A percentile compares a stretch with the other conserved stretches of the same genome.
Conservation (phyloP, 2,797 vertebrate species). For the Pantherophis alleghaniensis region DNA sequence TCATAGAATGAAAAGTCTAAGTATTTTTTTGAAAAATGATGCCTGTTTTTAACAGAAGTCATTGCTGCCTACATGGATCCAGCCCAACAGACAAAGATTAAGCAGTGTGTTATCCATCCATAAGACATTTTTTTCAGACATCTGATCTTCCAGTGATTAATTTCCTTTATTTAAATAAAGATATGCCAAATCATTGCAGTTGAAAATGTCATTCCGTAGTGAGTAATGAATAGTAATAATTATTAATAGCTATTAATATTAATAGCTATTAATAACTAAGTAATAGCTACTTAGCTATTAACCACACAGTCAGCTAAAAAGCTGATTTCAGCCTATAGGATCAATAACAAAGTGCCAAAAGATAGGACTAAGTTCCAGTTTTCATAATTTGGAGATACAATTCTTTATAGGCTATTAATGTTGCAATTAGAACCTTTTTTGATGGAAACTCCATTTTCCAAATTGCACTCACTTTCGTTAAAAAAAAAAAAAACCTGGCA, state of each 20-base stretch:
- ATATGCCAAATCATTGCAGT: constrained; percentile 8
- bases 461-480: constrained; percentile 54
- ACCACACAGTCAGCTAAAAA: constrained; percentile 36
- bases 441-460: constrained; percentile 68
- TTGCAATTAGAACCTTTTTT: constrained; percentile 72
- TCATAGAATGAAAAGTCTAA: background rate
- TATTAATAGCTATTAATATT: too few species aligned
- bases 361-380: constrained; percentile 48
- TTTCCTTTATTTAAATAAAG: constrained; percentile 28
- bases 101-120: background rate
- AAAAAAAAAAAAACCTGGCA: constrained; percentile 59
- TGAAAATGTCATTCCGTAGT: background rate
- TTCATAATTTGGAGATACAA: constrained; percentile 64
- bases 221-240: background rate
- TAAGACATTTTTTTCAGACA: background rate
- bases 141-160: background rate
- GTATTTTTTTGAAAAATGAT: background rate
- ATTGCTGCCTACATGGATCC: background rate
- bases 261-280: too few species aligned
- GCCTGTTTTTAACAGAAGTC: background rate
- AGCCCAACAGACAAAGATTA: background rate
- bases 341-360: constrained; percentile 23
- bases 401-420: constrained; percentile 75
- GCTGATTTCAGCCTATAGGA: background rate
- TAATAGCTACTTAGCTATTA: constrained; percentile 39